Evolutionary conservation across 2,113 vertebrate genomes (phyloP), one percentile per base, ranked within the genome.

Genomic region (Ptyas mucosa): DNA sequence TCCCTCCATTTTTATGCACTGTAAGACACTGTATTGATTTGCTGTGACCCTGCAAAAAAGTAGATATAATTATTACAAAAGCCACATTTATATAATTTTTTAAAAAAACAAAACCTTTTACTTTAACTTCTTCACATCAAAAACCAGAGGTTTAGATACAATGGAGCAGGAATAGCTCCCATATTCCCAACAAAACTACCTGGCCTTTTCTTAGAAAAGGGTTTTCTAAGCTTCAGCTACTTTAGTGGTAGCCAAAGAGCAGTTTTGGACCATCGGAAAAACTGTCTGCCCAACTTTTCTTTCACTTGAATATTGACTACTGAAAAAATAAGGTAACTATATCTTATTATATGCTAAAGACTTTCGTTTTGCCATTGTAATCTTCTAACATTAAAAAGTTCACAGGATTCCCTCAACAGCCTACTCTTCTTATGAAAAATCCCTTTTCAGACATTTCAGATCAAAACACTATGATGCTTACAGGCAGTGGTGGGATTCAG

Each of bases 1-100:
- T 97, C 0, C 98, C 98, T 1, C 98, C 98, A 0, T 96, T 98
- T 95, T 96, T 99, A 95, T 99, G 98, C 89, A 99, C 98, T 0
- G 99, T 98, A 96, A 99, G 94, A 97, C 98, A 99, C 97, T 99
- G 99, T 96, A 99, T 98, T 46, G 99, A 99, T 91, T 99, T 99
- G 94, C 96, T 98, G 96, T 99, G 99, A 94, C 99, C 99, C 99
- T 99, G 97, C 24, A 87, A 95, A 94, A 54, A 34, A 55, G 91
- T 51, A 95, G 0, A 90, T 91, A 92, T 14, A 92, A 54, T 90
- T 55, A 94, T 81, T 91, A 12, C 9, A 58, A 69, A 1, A 8
- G 15, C 57, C 86, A 34, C 15, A 39, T 24, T 53, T 53, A 23
- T 20, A 23, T 29, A 11, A 11, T 52, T 52, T 24, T 88, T 52